phyloP scores from a whole-genome alignment of 2,113 vertebrate genomes.

The Corythoichthys intestinalis region DNA sequence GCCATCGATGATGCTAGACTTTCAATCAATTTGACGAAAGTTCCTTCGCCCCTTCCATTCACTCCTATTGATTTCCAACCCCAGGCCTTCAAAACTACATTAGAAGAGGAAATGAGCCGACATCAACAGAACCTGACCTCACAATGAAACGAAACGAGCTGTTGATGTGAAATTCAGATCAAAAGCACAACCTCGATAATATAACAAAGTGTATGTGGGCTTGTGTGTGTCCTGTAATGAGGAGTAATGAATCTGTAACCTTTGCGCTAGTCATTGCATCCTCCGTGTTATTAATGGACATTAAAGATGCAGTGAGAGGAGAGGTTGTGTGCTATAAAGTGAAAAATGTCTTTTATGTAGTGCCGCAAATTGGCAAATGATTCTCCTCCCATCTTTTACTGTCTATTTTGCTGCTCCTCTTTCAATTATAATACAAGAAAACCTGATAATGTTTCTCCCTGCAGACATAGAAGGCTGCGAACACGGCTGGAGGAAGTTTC shows the following conservation, averaged over 20 bases:
- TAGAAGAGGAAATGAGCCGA: too few relatives aligned
- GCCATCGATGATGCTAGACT: too few relatives aligned
- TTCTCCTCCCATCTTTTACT: background rate
- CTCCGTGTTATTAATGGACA: slow-evolving; percentile 58
- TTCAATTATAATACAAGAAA: slow-evolving; percentile 8
- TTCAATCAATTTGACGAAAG: too few relatives aligned
- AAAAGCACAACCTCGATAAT: background rate
- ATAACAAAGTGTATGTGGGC: background rate
- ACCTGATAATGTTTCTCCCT: slow-evolving; percentile 10
- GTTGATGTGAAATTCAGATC: background rate
- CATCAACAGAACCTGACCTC: too few relatives aligned
- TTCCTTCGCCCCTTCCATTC: too few relatives aligned
- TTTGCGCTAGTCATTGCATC: slow-evolving; percentile 56
- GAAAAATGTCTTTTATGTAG: slow-evolving; percentile 39
- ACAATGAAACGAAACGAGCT: background rate
- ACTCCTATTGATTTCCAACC: too few relatives aligned
- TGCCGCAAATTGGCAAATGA: slow-evolving; percentile 25
- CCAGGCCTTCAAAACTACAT: too few relatives aligned
- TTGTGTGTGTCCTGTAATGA: slow-evolving; percentile 40
- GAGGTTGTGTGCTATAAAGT: slow-evolving; percentile 38
- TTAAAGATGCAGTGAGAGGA: slow-evolving; percentile 44
- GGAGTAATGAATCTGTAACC: slow-evolving; percentile 64
- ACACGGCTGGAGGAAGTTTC: slow-evolving; percentile 94
- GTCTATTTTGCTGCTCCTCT: slow-evolving; percentile 9
- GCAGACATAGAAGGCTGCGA: slow-evolving; percentile 92